Base-by-base conservation (phyloP, 2,113 vertebrate species). In the Lophius piscatorius region DNA sequence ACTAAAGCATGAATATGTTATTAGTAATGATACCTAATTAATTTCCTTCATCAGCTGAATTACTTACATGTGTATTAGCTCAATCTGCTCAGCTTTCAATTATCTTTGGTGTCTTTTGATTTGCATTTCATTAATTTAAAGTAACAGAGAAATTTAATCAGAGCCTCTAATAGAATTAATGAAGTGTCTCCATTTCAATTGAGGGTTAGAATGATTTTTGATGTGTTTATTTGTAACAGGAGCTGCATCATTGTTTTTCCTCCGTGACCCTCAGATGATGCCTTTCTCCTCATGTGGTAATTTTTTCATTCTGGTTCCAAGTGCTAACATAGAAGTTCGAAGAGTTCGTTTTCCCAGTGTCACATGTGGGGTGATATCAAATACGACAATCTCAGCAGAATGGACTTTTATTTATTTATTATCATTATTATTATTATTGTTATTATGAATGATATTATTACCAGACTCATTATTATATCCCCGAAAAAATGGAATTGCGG, bases 1-100 rank as follows among this genome's bases (percentile, higher is more conserved):
- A 79, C 50, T 51, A 70, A 76, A 67, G 41, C 65, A 64, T 70
- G 66, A 82, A 78, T 70, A 49, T 33, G 50, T 63, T 73, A 76
- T 79, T 72, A 40, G 70, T 65, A 86, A 81, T 80, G 70, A 78
- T 67, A 45, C 44, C 56, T 69, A 81, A 87, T 87, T 81, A 75
- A 84, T 72, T 87, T 38, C 60, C 58, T 58, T 80, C 49, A 76
- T 86, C 64, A 55, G 41, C 72, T 70, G 70, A 82, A 86, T 87
- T 84, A 80, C 70, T 79, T 72, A 79, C 69, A 76, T 83, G 76
- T 86, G 70, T 84, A 79, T 79, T 85, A 73, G 72, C 83, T 73
- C 73, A 71, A 85, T 83, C 77, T 74, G 70, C 72, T 67, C 78
- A 71, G 67, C 72, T 78, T 69, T 66, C 80, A 87, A 88, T 90